Evolutionary conservation across 2,888 invertebrate genomes (phyloP), one percentile per base, ranked within the genome.

Genomic region (Gerris lacustris): DNA sequence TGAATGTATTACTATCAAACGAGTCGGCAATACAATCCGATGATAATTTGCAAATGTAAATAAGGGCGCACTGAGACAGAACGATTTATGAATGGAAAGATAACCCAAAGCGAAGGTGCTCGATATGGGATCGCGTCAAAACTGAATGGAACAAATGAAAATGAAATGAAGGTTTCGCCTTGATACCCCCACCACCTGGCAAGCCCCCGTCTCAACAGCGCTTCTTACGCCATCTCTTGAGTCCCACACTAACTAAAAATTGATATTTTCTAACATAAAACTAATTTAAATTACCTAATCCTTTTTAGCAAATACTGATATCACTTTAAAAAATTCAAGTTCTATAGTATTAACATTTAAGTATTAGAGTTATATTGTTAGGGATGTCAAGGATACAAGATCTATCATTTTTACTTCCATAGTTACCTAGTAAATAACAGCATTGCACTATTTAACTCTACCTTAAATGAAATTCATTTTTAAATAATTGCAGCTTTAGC

Each of bases 1-100:
- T 75, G 75, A 71, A 68, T 67, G 66, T 45, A 43, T 31, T 44
- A 17, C 44, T 62, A 69, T 15, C 63, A 63, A 69, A 69, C 55
- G 44, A 62, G 69, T 11, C 15, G 15, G 15, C 15, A 11, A 55
- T 11, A 55, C 55, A 15, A 11, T 55, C 15, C 9, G 55, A 11
- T 11, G 11, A 15, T 55, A 11, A 11, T 55, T 55, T 55, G 15
- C 15, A 55, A 15, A 11, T 55, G 55, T 55, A 55, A 55, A 55
- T 15, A 55, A 55, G 55, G 55, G 11, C 55, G 55, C 55, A 55
- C 55, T 55, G 55, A 11, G 15, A 55, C 15, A 15, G 55, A 55
- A 55, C 55, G 55, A 55, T 55, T 55, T 55, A 55, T 55, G 55
- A 55, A 55, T 55, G 55, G 5, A 15, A 55, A 55, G 9, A 55